These are phyloP conservation scores for Nomada lathburiana DNA, from an alignment of 2,888 invertebrate species.

Conservation along the genomic window DNA sequence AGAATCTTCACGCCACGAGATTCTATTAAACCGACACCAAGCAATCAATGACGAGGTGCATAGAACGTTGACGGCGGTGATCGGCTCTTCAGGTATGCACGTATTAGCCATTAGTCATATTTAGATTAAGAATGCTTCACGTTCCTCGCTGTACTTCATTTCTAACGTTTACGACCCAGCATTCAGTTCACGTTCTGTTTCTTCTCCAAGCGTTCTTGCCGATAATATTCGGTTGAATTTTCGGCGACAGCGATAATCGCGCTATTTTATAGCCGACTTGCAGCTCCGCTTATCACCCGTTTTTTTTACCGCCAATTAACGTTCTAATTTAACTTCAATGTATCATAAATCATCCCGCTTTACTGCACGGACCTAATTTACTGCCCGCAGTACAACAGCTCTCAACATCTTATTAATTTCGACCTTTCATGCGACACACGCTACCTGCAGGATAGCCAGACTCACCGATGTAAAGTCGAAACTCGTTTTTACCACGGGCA, in stretches of 20 bases:
- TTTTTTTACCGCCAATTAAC: neutral
- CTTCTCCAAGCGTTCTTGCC: neutral
- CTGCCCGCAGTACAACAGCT: neutral
- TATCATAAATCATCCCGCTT: neutral
- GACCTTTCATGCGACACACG: neutral
- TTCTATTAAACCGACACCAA: too few species aligned
- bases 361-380: neutral
- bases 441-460: neutral
- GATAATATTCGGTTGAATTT: constrained; percentile 22
- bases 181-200: neutral
- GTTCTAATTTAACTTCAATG: constrained; percentile 15
- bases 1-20: too few species aligned
- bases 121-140: neutral
- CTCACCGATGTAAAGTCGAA: too few species aligned
- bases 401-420: neutral
- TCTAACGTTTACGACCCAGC: constrained; percentile 10
- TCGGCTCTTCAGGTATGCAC: too few species aligned
- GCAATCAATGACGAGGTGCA: too few species aligned
- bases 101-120: too few species aligned
- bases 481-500: neutral
- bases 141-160: neutral
- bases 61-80: too few species aligned
- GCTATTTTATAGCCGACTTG: neutral
- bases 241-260: neutral
- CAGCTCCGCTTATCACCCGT: neutral